Evolutionary conservation across 2,888 invertebrate species (phyloP), one percentile per base, ranked within the genome.

Genomic region (Zaprionus lineosus): DNA sequence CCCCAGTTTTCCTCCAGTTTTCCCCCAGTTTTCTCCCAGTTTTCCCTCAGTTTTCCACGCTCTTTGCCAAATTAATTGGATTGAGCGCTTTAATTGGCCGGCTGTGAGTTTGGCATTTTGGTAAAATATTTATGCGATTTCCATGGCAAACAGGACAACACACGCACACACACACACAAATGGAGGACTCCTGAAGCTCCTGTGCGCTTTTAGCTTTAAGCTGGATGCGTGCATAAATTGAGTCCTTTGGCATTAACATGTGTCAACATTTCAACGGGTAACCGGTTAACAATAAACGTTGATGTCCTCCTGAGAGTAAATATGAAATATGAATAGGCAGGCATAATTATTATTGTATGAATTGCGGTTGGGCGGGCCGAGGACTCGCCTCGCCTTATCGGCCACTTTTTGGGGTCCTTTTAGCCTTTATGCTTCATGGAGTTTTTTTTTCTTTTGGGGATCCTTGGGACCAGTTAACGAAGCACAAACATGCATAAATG

Each of bases 1-100:
- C 41, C 36, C 24, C 15, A 24, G n/a, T 9, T 44, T 47, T 12
- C n/a, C n/a, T n/a, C n/a, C n/a, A n/a, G n/a, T 16, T 12, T 15
- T 18, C 31, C 2, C 14, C n/a, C n/a, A n/a, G n/a, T n/a, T n/a
- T 34, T 59, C 16, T 48, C n/a, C 24, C 15, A 24, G n/a, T 9
- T 44, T 47, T 12, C n/a, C n/a, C n/a, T n/a, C n/a, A n/a, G n/a
- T 16, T 12, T 15, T 18, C 31, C 2, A 14, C n/a, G 21, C 47
- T 55, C 33, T 67, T 67, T 52, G 57, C 41, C 36, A 62, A 72
- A 64, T 65, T 71, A 76, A 81, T 81, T 77, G 74, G 72, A 77
- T 68, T 67, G 71, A 33, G 41, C 37, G 64, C 59, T 62, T 77
- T 74, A 77, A 77, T 81, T 81, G 76, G 60, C 52, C 43, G 31